These are phyloP conservation scores for Stichopus chloronotus DNA, from an alignment of 35 echinoderm and acorn worm species.

Conservation along the genomic window DNA sequence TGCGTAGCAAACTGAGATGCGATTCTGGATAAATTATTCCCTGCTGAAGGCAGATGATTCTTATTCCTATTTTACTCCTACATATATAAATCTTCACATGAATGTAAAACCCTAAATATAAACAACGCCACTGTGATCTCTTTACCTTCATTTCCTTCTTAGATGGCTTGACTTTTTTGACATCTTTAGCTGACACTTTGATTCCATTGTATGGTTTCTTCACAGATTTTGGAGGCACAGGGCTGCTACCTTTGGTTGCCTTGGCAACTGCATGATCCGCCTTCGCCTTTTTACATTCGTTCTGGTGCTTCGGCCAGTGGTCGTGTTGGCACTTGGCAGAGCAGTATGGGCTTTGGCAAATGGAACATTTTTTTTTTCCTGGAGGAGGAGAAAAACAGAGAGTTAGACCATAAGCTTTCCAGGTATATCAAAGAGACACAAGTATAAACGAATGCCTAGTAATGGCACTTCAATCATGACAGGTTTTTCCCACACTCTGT, in stretches of 20 bases:
- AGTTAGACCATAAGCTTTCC: neutral
- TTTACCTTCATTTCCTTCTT: constrained; percentile 12
- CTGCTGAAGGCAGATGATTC: too few relatives aligned
- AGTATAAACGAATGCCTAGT: too few relatives aligned
- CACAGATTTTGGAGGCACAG: neutral
- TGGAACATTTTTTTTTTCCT: constrained; percentile 25
- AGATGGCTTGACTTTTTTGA: neutral
- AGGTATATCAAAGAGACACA: too few relatives aligned
- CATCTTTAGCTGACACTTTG: neutral
- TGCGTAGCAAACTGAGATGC: too few relatives aligned
- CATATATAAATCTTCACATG: too few relatives aligned
- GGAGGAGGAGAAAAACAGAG: neutral
- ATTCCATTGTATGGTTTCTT: neutral
- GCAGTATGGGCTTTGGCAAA: constrained; percentile 21
- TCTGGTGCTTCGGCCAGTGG: constrained; percentile 26
- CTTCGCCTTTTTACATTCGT: constrained; percentile 6
- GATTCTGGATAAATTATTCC: too few relatives aligned
- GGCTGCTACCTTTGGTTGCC: neutral
- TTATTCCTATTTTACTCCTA: too few relatives aligned
- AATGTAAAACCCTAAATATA: too few relatives aligned
- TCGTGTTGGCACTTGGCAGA: constrained; percentile 10
- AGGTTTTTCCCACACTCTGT: too few relatives aligned
- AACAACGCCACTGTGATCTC: neutral
- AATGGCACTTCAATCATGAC: too few relatives aligned
- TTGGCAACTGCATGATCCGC: neutral